phyloP scores from a whole-genome alignment of 2,113 vertebrate genomes.

The Leucopsar rothschildi region DNA sequence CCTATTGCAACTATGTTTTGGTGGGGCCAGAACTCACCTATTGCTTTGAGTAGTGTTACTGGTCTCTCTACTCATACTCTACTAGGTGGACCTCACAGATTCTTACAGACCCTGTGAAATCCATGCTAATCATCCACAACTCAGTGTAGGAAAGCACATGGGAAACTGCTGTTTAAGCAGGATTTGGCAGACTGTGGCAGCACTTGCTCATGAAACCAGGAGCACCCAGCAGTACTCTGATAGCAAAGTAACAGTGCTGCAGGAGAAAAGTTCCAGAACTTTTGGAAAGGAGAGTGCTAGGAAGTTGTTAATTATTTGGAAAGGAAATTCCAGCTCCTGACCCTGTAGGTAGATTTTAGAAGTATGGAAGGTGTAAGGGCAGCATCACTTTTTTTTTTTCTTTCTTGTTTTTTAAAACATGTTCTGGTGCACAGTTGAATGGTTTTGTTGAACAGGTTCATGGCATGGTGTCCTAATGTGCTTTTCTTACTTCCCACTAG shows the following conservation, averaged over 20 bases:
- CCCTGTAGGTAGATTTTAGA: background rate
- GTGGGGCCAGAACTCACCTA: fast-evolving
- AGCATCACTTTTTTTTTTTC: background rate
- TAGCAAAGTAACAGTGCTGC: background rate
- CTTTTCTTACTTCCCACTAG: slow-evolving; percentile 57
- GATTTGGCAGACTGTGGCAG: background rate
- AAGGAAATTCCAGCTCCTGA: background rate
- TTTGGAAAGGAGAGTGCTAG: background rate
- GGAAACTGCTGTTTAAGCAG: background rate
- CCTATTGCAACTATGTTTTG: background rate
- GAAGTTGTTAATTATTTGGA: background rate
- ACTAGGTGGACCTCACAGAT: background rate
- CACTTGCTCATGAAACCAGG: background rate
- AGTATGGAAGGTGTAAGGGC: background rate
- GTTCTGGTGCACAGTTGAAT: background rate
- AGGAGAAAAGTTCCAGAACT: background rate
- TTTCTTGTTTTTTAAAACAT: background rate
- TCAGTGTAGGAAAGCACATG: background rate
- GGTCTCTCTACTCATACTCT: background rate
- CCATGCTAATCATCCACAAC: background rate
- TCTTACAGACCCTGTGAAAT: background rate
- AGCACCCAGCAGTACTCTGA: background rate
- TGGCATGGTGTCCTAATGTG: background rate
- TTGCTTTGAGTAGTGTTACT: background rate
- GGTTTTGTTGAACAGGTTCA: background rate